Percentiles rank a stretch among this genome's conserved stretches.
Evolutionary conservation across 2,797 vertebrate species (phyloP).

Genomic region (Clarias fuscus): DNA sequence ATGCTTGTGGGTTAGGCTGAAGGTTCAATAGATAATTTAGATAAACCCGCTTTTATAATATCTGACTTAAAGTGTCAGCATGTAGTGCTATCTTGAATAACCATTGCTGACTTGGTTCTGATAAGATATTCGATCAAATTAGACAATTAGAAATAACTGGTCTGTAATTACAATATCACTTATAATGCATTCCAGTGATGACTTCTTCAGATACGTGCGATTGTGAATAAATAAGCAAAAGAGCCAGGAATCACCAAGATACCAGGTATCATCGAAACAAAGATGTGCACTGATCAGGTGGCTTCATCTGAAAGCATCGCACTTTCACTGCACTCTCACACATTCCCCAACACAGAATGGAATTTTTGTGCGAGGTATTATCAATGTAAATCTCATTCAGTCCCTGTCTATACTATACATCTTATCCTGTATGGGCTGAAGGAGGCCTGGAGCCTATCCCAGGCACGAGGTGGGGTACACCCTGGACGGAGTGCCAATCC

Average conservation of each 20-base stretch:
- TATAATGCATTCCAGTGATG: not conserved
- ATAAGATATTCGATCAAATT: slow-evolving; percentile 13
- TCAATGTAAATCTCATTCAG: too few relatives aligned
- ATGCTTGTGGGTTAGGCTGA: slow-evolving; percentile 57
- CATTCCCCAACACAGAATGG: too few relatives aligned
- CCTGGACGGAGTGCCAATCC: too few relatives aligned
- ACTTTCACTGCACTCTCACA: not conserved
- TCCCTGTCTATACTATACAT: too few relatives aligned
- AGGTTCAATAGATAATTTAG: slow-evolving; percentile 63
- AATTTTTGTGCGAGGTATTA: too few relatives aligned
- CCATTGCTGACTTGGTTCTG: not conserved
- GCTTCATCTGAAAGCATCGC: not conserved
- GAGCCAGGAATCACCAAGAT: not conserved
- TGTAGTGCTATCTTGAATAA: slow-evolving; percentile 7
- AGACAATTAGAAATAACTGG: not conserved
- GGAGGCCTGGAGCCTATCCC: too few relatives aligned
- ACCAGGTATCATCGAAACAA: not conserved
- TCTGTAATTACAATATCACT: not conserved
- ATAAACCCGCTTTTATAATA: slow-evolving; percentile 14
- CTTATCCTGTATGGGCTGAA: too few relatives aligned
- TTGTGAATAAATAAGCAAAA: not conserved
- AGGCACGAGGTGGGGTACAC: too few relatives aligned
- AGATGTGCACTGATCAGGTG: not conserved
- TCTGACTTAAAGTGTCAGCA: slow-evolving; percentile 17
- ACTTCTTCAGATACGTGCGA: not conserved